Evolutionary conservation across 1,140 invertebrate genomes (phyloP).

Genomic region (Palaemon carinicauda): DNA sequence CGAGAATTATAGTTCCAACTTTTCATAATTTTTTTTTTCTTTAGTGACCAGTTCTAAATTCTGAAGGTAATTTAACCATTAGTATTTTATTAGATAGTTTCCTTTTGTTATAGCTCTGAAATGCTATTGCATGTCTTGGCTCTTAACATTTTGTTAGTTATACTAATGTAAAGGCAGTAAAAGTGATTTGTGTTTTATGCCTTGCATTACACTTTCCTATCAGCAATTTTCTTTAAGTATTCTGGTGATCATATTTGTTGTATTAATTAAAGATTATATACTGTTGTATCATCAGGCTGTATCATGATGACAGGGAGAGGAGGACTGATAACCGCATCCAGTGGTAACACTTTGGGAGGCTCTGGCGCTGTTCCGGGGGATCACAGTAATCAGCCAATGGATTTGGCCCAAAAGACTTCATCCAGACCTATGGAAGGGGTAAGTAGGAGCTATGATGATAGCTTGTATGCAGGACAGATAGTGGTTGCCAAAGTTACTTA

Average conservation of each 20-base stretch:
- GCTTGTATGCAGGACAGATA: neutral
- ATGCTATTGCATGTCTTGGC: neutral
- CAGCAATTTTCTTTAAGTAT: no score
- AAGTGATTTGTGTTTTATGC: neutral
- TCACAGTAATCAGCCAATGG: constrained; percentile 39
- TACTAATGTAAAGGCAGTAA: neutral
- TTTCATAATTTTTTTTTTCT: no score
- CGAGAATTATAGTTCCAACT: no score
- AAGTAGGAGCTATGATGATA: neutral
- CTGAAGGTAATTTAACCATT: neutral
- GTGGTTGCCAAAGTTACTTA: neutral
- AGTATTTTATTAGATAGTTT: neutral
- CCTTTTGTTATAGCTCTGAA: neutral
- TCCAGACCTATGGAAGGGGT: constrained; percentile 33
- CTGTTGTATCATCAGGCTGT: neutral
- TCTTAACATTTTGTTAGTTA: no score
- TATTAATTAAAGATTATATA: no score
- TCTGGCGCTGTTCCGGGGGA: neutral
- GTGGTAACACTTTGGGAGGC: constrained; percentile 3
- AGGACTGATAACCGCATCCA: constrained; percentile 4
- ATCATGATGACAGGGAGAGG: constrained; percentile 25
- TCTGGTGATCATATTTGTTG: no score
- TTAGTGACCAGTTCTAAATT: no score
- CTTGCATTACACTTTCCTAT: no score
- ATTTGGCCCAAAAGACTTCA: constrained; percentile 30